phyloP scores from a whole-genome alignment of 2,888 invertebrate species.

The Papilio elwesi region DNA sequence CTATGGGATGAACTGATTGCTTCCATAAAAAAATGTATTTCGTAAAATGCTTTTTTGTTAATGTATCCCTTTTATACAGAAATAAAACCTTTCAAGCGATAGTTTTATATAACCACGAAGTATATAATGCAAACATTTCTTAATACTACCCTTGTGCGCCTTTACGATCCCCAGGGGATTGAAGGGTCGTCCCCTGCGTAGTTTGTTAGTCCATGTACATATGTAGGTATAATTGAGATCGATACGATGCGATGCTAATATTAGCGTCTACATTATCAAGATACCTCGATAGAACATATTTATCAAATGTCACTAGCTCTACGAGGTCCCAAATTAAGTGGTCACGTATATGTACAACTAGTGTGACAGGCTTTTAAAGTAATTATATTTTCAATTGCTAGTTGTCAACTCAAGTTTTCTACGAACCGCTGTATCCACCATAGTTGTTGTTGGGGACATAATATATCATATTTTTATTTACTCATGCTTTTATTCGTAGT shows the following conservation, averaged over 20 bases:
- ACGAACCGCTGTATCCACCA: not conserved
- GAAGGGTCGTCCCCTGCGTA: not conserved
- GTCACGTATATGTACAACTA: constrained; percentile 23
- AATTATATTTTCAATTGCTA: constrained; percentile 33
- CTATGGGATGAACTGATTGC: no score
- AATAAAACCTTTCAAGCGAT: no score
- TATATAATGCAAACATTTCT: not conserved
- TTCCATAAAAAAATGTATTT: no score
- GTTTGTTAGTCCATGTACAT: not conserved
- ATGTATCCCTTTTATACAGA: no score
- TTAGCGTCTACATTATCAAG: constrained; percentile 4
- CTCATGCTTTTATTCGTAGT: constrained; percentile 6
- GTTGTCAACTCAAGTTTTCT: constrained; percentile 7
- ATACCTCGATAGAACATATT: constrained; percentile 6
- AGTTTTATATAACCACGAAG: not conserved
- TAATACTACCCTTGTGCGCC: not conserved
- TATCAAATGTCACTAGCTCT: constrained; percentile 28
- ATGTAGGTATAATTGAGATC: not conserved
- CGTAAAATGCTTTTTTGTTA: no score
- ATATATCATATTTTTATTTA: constrained; percentile 13
- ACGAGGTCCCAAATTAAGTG: constrained; percentile 29
- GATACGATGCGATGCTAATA: not conserved
- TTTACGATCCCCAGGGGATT: not conserved
- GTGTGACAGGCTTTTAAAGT: constrained; percentile 31
- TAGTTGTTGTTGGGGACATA: constrained; percentile 19